Evolutionary conservation across 2,797 vertebrate species (phyloP).

Genomic region (Trachurus trachurus): DNA sequence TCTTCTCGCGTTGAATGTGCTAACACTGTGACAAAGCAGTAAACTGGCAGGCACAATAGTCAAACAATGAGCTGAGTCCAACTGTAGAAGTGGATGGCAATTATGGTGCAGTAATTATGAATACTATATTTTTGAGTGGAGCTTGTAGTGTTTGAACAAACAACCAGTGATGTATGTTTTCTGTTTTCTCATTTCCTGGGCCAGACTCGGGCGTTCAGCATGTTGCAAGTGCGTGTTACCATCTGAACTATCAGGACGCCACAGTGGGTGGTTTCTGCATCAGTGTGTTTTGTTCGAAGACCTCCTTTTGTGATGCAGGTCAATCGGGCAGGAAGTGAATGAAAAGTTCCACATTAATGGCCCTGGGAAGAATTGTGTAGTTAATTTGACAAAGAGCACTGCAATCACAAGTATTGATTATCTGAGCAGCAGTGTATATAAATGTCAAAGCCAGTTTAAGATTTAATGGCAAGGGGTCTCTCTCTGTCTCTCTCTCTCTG

Average conservation of each 20-base stretch:
- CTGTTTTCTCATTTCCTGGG: background rate
- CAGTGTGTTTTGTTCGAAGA: background rate
- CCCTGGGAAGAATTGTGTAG: constrained; percentile 1
- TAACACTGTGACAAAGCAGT: too few species aligned
- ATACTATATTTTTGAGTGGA: background rate
- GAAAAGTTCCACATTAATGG: constrained; percentile 13
- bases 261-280: background rate
- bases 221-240: background rate
- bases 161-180: background rate
- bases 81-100: too few species aligned
- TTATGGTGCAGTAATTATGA: too few species aligned
- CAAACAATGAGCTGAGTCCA: too few species aligned
- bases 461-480: background rate
- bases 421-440: constrained; percentile 7
- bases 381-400: constrained; percentile 13
- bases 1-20: too few species aligned
- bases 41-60: too few species aligned
- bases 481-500: constrained; percentile 1
- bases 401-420: constrained; percentile 31
- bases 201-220: background rate
- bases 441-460: background rate
- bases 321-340: constrained; percentile 14
- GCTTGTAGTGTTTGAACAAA: background rate
- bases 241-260: background rate
- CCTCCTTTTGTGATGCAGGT: background rate